Evolutionary conservation across 2,797 vertebrate species (phyloP).

Genomic region (Liasis olivaceus): DNA sequence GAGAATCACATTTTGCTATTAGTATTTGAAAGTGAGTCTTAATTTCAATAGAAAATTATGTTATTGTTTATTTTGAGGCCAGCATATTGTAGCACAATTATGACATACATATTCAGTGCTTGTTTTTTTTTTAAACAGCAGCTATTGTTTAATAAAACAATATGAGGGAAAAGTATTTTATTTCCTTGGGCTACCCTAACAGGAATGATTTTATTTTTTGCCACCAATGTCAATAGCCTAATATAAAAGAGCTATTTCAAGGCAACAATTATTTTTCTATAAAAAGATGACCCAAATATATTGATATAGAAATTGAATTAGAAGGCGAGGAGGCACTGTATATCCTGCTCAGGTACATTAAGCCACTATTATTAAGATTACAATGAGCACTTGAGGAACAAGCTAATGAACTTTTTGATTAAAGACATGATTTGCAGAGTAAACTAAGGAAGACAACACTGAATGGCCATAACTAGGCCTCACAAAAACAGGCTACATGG

Average conservation of each 20-base stretch:
- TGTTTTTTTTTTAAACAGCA: background rate
- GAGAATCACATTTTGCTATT: background rate
- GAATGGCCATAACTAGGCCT: background rate
- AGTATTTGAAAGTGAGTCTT: background rate
- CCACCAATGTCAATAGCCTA: background rate
- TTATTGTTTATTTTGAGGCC: background rate
- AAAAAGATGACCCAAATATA: background rate
- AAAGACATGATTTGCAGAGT: background rate
- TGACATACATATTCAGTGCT: background rate
- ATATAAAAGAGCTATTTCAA: background rate
- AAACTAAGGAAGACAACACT: background rate
- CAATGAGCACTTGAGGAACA: background rate
- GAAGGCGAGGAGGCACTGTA: background rate
- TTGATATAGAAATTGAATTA: background rate
- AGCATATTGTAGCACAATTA: background rate
- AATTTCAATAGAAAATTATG: background rate
- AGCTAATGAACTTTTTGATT: background rate
- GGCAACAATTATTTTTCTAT: background rate
- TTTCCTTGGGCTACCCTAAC: background rate
- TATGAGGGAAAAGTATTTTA: background rate
- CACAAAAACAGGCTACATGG: background rate
- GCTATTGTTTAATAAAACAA: background rate
- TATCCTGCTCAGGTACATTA: background rate
- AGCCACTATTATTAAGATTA: background rate
- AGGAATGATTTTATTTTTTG: background rate